Evolutionary conservation across 1,140 invertebrate species (phyloP).

Genomic region (Diachasmimorpha longicaudata): DNA sequence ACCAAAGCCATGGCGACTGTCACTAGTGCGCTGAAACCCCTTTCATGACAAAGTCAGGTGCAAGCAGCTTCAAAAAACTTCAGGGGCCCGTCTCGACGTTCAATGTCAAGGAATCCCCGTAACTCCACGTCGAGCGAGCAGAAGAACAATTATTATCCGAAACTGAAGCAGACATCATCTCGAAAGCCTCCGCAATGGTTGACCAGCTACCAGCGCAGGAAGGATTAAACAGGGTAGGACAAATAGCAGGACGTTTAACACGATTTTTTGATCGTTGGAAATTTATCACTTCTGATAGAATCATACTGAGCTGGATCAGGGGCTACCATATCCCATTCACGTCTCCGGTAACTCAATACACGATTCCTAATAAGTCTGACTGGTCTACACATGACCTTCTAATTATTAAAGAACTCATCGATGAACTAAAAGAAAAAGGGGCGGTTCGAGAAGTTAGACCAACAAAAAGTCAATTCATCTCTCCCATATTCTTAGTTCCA

Average conservation of each 20-base stretch:
- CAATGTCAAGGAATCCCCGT: constrained; percentile 25
- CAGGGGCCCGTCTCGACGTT: neutral
- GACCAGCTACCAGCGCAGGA: neutral
- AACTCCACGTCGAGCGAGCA: neutral
- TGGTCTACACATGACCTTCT: neutral
- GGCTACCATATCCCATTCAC: neutral
- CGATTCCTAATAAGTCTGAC: neutral
- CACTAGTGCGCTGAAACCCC: too few relatives aligned
- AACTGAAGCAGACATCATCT: too few relatives aligned
- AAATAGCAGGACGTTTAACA: neutral
- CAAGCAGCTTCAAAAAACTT: neutral
- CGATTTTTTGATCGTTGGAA: neutral
- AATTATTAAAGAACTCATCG: neutral
- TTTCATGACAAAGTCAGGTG: too few relatives aligned
- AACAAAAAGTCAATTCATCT: neutral
- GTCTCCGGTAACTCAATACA: neutral
- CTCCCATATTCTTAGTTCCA: neutral
- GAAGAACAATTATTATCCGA: too few relatives aligned
- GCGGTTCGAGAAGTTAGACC: neutral
- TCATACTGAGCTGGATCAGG: neutral
- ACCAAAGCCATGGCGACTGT: too few relatives aligned
- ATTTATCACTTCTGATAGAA: neutral
- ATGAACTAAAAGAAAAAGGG: neutral
- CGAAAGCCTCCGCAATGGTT: too few relatives aligned
- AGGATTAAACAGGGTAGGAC: neutral